phyloP scores from a whole-genome alignment of 2,888 invertebrate species.

The Cephus nigrinus region DNA sequence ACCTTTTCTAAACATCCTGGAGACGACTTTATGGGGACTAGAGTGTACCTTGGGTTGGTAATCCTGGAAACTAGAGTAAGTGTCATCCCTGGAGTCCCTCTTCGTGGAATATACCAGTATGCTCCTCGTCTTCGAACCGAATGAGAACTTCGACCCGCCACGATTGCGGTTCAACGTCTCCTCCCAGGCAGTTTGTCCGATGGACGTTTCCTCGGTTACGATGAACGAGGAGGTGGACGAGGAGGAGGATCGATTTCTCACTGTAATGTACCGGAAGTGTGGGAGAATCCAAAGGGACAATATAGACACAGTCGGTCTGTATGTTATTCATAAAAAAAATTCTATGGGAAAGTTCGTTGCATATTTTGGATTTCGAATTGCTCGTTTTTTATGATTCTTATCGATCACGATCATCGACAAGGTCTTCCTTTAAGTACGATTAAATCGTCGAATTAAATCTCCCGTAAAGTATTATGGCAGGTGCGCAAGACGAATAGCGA shows the following conservation, averaged over 20 bases:
- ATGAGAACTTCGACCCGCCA: not conserved
- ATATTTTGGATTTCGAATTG: not conserved
- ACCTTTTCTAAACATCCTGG: not conserved
- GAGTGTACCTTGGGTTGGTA: not conserved
- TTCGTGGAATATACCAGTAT: not conserved
- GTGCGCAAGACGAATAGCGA: conserved; percentile 11
- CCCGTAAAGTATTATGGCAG: conserved; percentile 28
- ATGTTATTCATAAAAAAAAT: not conserved
- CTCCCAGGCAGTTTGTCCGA: not conserved
- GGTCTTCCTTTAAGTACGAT: conserved; percentile 13
- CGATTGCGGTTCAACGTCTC: not conserved
- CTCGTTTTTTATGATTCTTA: conserved; percentile 13
- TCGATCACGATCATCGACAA: conserved; percentile 32
- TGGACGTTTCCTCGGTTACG: not conserved
- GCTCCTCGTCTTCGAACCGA: not conserved
- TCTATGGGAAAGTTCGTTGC: not conserved
- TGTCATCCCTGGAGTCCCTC: not conserved
- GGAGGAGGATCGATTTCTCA: not conserved
- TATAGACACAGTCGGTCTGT: not conserved
- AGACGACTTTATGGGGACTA: not conserved
- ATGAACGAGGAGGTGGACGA: not conserved
- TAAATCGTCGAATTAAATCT: conserved; percentile 33
- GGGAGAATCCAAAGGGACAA: not conserved
- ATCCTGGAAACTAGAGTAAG: not conserved
- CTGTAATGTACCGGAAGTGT: not conserved